Evolutionary conservation across 2,888 invertebrate genomes (phyloP).

Genomic region (Diplazon laetatorius): DNA sequence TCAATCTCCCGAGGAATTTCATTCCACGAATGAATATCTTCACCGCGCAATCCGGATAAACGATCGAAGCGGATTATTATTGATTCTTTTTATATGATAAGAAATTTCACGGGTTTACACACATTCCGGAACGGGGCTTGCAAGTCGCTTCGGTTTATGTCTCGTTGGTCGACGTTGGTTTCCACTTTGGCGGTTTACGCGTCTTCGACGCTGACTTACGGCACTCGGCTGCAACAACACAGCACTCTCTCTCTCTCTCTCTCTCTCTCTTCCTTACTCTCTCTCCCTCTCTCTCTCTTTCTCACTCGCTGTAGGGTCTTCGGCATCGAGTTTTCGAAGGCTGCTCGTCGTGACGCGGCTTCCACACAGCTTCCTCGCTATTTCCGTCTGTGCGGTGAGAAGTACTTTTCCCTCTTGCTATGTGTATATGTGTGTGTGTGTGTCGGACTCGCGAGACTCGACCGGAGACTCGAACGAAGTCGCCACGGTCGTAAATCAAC

Average conservation of each 20-base stretch:
- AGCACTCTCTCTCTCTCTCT: slow-evolving; percentile 53
- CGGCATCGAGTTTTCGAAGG: slow-evolving; percentile 43
- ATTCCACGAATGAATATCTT: slow-evolving; percentile 33
- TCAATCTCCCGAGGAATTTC: slow-evolving; percentile 50
- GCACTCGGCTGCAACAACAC: slow-evolving; percentile 60
- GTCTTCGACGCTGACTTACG: slow-evolving; percentile 52
- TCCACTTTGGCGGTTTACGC: slow-evolving; percentile 1
- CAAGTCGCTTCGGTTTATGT: not conserved
- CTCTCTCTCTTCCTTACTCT: too few species aligned
- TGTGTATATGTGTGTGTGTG: too few species aligned
- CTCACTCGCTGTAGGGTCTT: too few species aligned
- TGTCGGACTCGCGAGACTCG: too few species aligned
- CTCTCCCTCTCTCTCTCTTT: too few species aligned
- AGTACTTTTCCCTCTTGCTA: slow-evolving; percentile 50
- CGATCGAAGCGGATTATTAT: slow-evolving; percentile 38
- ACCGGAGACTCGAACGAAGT: slow-evolving; percentile 36
- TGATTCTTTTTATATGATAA: slow-evolving; percentile 27
- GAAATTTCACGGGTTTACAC: slow-evolving; percentile 31
- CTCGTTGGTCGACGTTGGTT: not conserved
- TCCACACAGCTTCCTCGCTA: slow-evolving; percentile 52
- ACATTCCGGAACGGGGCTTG: slow-evolving; percentile 1
- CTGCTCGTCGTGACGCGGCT: not conserved
- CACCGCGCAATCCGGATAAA: slow-evolving; percentile 5
- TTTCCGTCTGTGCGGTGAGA: slow-evolving; percentile 52
- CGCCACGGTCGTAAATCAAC: slow-evolving; percentile 57